A percentile compares a stretch with the other conserved stretches of the same genome.
phyloP scores from a whole-genome alignment of 2,797 vertebrate genomes.

The Silurus lanzhouensis region DNA sequence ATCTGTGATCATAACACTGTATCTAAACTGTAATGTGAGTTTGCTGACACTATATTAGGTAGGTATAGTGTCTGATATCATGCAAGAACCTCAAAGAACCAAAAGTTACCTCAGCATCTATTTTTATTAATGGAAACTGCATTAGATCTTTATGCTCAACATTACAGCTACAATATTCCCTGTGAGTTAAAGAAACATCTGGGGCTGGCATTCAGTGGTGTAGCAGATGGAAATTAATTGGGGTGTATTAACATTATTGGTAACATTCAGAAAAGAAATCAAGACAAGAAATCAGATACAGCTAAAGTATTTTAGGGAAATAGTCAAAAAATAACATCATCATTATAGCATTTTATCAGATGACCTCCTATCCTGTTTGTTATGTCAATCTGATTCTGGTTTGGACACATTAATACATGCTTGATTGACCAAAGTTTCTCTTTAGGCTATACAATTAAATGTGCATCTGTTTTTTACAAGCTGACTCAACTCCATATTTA shows the following conservation, averaged over 20 bases:
- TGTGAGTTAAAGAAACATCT: conserved; percentile 33
- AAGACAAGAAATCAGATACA: conserved; percentile 23
- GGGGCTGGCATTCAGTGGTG: conserved; percentile 17
- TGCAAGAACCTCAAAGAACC: not conserved
- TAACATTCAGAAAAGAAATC: conserved; percentile 12
- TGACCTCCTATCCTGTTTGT: not conserved
- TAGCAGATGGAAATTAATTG: conserved; percentile 44
- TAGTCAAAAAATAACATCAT: not conserved
- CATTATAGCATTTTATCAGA: conserved; percentile 3
- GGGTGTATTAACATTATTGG: conserved; percentile 27
- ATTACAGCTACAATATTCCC: conserved; percentile 8
- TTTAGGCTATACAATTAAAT: conserved; percentile 35
- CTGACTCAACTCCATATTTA: conserved; percentile 54
- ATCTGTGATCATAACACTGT: not conserved
- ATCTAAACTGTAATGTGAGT: not conserved
- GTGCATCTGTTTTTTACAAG: conserved; percentile 46
- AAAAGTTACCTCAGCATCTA: not conserved
- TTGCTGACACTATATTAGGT: not conserved
- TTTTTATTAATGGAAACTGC: not conserved
- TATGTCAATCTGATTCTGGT: conserved; percentile 15
- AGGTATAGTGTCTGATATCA: not conserved
- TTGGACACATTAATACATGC: conserved; percentile 12
- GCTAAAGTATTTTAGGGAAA: conserved; percentile 10
- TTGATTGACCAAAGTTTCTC: conserved; percentile 14
- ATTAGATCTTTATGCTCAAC: not conserved